Conservation (phyloP, 2,888 invertebrate genomes). For the Brachycybe producta region DNA sequence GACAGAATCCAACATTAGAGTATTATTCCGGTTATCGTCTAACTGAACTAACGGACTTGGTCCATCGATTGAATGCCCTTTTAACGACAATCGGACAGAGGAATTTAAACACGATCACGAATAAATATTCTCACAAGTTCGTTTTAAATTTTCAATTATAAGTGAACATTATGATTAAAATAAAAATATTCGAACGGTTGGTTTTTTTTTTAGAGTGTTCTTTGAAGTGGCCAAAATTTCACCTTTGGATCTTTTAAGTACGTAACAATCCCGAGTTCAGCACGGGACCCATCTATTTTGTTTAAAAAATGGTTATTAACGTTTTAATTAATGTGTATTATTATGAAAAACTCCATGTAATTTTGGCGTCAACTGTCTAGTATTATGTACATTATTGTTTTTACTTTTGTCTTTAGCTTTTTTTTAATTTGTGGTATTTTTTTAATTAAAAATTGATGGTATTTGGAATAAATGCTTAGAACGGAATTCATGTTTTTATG, state of each 20-base stretch:
- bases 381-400: too few relatives aligned
- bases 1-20: conserved; percentile 31
- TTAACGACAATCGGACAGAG: conserved; percentile 64
- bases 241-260: background rate
- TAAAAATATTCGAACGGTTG: background rate
- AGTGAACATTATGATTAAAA: background rate
- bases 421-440: too few relatives aligned
- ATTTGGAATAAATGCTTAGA: too few relatives aligned
- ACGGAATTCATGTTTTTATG: too few relatives aligned
- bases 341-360: too few relatives aligned
- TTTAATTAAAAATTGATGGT: too few relatives aligned
- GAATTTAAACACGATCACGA: conserved; percentile 69
- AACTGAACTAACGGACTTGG: conserved; percentile 56
- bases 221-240: conserved; percentile 14
- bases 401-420: too few relatives aligned
- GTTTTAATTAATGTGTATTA: too few relatives aligned
- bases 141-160: conserved; percentile 26
- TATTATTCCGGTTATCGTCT: conserved; percentile 52
- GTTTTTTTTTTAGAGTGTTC: conserved; percentile 12
- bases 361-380: too few relatives aligned
- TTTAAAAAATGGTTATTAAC: too few relatives aligned
- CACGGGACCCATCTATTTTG: too few relatives aligned
- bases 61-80: conserved; percentile 58
- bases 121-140: conserved; percentile 84
- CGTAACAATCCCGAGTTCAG: too few relatives aligned